Evolutionary conservation across 2,113 vertebrate species (phyloP).

Genomic region (Gorsachius goisagi): DNA sequence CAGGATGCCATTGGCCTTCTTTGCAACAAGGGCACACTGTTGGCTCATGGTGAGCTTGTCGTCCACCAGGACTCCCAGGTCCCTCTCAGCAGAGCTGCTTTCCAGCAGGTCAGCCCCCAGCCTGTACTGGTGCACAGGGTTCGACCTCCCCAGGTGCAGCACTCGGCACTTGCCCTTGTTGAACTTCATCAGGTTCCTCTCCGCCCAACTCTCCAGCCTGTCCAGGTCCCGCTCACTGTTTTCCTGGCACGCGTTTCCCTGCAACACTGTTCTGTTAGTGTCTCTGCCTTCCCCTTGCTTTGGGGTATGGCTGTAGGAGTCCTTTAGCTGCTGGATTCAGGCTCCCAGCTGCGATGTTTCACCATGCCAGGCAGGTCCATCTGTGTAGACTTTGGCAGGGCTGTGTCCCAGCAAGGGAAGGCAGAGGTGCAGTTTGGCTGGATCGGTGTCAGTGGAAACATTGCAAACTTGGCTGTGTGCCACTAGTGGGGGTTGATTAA

Average conservation of each 20-base stretch:
- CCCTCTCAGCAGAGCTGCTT: too few relatives aligned
- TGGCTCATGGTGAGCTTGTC: too few relatives aligned
- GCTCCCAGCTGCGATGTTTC: background rate
- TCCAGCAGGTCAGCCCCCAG: too few relatives aligned
- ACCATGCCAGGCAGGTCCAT: background rate
- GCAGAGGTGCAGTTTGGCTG: background rate
- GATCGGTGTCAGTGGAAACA: background rate
- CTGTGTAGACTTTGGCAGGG: background rate
- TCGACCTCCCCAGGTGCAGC: too few relatives aligned
- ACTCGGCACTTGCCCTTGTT: too few relatives aligned
- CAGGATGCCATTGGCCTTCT: too few relatives aligned
- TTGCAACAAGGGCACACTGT: too few relatives aligned
- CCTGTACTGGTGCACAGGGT: too few relatives aligned
- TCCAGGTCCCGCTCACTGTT: too few relatives aligned
- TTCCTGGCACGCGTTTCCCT: background rate
- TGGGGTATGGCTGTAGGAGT: background rate
- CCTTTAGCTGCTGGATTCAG: background rate
- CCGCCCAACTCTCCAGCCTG: too few relatives aligned
- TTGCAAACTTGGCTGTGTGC: rapidly evolving
- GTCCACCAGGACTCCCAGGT: too few relatives aligned
- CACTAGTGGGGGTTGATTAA: background rate
- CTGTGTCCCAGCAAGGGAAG: background rate
- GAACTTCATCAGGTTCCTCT: too few relatives aligned
- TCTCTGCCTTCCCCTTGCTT: background rate
- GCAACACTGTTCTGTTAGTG: background rate